Conservation (phyloP, 2,113 vertebrate genomes). For the Phyllopteryx taeniolatus region DNA sequence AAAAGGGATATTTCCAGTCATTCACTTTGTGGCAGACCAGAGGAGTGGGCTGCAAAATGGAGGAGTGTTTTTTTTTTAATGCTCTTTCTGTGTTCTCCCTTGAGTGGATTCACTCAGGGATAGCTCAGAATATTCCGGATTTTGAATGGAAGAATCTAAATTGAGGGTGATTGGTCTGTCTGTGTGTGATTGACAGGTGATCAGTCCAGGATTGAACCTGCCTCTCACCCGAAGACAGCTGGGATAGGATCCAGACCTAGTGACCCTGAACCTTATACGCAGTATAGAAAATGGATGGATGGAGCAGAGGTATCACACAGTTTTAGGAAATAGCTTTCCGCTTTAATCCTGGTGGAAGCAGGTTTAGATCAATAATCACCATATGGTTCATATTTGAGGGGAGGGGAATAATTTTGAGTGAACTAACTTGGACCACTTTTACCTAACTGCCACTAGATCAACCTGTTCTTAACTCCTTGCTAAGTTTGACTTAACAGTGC, state of each 20-base stretch:
- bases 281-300: background rate
- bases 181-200: background rate
- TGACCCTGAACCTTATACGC: background rate
- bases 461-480: background rate
- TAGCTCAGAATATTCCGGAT: background rate
- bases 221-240: background rate
- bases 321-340: background rate
- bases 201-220: background rate
- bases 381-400: background rate
- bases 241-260: background rate
- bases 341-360: background rate
- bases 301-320: background rate
- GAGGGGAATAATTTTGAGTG: background rate
- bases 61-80: conserved; percentile 22
- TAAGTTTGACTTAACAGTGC: background rate
- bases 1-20: conserved; percentile 47
- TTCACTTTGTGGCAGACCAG: conserved; percentile 27
- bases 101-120: background rate
- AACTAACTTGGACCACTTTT: background rate
- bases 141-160: background rate
- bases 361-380: background rate
- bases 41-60: conserved; percentile 2
- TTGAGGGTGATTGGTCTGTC: conserved; percentile 1
- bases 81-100: conserved; percentile 2
- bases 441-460: background rate